Evolutionary conservation across 2,797 vertebrate genomes (phyloP).

Genomic region (Perdix hodgsoniae): DNA sequence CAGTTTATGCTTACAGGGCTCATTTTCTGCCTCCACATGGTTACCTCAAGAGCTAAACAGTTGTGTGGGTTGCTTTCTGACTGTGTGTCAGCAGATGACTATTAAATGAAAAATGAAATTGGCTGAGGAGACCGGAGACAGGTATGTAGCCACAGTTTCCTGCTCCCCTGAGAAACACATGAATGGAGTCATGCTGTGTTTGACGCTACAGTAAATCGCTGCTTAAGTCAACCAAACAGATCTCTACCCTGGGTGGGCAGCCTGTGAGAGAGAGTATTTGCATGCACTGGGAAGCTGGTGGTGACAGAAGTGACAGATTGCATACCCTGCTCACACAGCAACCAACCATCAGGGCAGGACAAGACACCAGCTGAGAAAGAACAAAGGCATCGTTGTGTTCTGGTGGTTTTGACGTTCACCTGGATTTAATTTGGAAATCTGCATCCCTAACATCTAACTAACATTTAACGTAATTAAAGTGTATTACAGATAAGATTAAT

Average conservation of each 20-base stretch:
- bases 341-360: neutral
- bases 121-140: neutral
- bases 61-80: neutral
- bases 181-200: neutral
- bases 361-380: rapidly evolving
- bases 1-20: neutral
- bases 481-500: neutral
- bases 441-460: neutral
- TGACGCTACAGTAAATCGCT: neutral
- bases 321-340: rapidly evolving
- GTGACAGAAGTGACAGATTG: neutral
- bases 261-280: neutral
- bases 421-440: neutral
- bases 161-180: neutral
- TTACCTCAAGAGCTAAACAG: neutral
- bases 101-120: conserved; percentile 9
- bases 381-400: neutral
- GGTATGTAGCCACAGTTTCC: neutral
- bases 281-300: neutral
- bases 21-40: neutral
- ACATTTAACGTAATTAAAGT: neutral
- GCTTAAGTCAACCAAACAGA: neutral
- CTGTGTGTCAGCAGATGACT: neutral
- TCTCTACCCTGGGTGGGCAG: neutral
- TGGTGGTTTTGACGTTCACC: neutral